phyloP scores from a whole-genome alignment of 2,113 vertebrate genomes.

The Aviceda subcristata region DNA sequence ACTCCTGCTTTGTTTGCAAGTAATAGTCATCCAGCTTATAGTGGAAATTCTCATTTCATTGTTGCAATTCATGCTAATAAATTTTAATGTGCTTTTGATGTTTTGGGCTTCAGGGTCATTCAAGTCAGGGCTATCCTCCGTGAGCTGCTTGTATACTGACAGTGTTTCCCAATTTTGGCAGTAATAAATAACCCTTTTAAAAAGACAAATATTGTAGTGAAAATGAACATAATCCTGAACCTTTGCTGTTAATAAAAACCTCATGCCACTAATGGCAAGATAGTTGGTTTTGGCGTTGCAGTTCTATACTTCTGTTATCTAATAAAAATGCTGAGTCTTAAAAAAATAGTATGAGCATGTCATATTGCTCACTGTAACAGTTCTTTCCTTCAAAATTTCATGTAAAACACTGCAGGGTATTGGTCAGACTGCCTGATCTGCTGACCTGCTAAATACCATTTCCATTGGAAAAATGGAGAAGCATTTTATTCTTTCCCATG shows the following conservation, averaged over 20 bases:
- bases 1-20: slow-evolving; percentile 9
- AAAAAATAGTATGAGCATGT: background rate
- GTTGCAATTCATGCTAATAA: background rate
- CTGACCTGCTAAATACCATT: background rate
- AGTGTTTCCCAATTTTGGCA: background rate
- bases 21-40: background rate
- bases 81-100: background rate
- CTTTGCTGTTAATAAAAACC: background rate
- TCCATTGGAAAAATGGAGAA: background rate
- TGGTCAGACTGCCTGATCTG: background rate
- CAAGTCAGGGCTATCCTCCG: background rate
- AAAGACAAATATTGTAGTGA: background rate
- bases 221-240: background rate
- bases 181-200: background rate
- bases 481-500: background rate
- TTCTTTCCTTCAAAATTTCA: background rate
- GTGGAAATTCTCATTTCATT: background rate
- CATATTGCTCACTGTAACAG: background rate
- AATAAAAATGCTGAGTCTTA: background rate
- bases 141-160: background rate
- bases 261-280: background rate
- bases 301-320: background rate
- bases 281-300: background rate
- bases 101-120: background rate
- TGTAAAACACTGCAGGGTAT: background rate